Evolutionary conservation across 2,888 invertebrate genomes (phyloP), one percentile per base, ranked within the genome.

Genomic region (Notocelia uddmanniana): DNA sequence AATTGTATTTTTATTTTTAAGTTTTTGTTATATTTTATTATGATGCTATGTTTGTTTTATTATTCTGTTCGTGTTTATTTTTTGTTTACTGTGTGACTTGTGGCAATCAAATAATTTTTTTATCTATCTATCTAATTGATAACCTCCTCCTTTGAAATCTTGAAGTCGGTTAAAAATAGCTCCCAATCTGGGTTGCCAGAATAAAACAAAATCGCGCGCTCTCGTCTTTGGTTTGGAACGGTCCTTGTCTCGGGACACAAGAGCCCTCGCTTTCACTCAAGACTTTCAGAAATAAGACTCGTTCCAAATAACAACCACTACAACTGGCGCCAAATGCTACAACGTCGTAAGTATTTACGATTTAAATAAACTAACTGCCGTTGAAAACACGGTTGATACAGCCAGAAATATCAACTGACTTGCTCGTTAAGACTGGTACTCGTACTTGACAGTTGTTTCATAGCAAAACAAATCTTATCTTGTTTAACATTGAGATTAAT

Each of bases 211-310:
- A 58, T 21, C 9, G 6, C 34, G 19, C 18, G 19, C 34, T 18
- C 50, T 50, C 23, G 11, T 50, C 41, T 60, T 60, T 21, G 41
- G 9, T 45, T 26, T n/a, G 23, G 48, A 45, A 18, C 45, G 21
- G 11, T 23, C 60, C 60, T 60, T 18, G 60, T 60, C 18, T 41
- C 45, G 10, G 15, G n/a, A 3, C 10, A 13, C 54, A 3, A 64
- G 64, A 37, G 64, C 64, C 34, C 64, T 64, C 8, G 23, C 60
- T 21, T 19, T 10, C n/a, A 31, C 11, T 19, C 52, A 10, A n/a
- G 64, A n/a, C 21, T 34, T 37, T 54, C 64, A 37, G 64, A 63
- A 63, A 34, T 37, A 63, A 63, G 52, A n/a, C 54, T 37, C 23
- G 55, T n/a, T 21, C 52, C 37, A 37, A 54, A 54, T 64, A 64